These are phyloP conservation scores for Ecliptopera silaceata DNA, from an alignment of 2,888 invertebrate genomes.

Conservation along the genomic window DNA sequence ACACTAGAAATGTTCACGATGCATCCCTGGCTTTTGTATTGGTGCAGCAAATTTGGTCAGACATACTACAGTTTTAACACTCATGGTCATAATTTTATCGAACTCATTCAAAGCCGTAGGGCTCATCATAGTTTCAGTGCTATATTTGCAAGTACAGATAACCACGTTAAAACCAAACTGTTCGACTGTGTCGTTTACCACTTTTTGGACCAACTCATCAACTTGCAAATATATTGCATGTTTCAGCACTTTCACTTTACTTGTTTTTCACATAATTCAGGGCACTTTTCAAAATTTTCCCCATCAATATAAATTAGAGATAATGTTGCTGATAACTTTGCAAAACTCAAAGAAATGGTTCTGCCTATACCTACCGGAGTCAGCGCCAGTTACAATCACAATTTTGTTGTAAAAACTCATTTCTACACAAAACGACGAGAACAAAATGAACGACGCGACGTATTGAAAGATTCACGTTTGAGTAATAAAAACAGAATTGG, in stretches of 20 bases:
- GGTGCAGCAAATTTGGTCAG: conserved; percentile 42
- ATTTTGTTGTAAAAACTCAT: conserved; percentile 56
- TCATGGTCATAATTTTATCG: conserved; percentile 46
- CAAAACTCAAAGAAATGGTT: conserved; percentile 48
- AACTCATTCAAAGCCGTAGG: conserved; percentile 33
- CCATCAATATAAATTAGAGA: conserved; percentile 47
- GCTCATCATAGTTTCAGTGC: conserved; percentile 37
- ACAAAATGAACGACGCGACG: not conserved
- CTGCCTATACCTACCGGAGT: conserved; percentile 55
- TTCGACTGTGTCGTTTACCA: conserved; percentile 41
- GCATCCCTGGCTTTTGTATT: conserved; percentile 45
- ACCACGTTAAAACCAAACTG: conserved; percentile 50
- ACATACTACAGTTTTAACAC: conserved; percentile 48
- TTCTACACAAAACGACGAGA: conserved; percentile 7
- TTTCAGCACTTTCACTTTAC: conserved; percentile 45
- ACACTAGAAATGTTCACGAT: conserved; percentile 54
- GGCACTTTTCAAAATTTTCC: conserved; percentile 41
- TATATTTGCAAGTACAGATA: conserved; percentile 47
- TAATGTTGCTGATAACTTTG: conserved; percentile 50
- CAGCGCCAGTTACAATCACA: conserved; percentile 52
- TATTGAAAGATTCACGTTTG: not conserved
- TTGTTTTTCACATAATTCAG: conserved; percentile 43
- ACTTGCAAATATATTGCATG: conserved; percentile 45
- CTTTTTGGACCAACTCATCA: conserved; percentile 42
- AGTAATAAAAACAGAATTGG: not conserved